These are phyloP conservation scores for Scotopteryx bipunctaria DNA, from an alignment of 2,888 invertebrate species.

Conservation along the genomic window DNA sequence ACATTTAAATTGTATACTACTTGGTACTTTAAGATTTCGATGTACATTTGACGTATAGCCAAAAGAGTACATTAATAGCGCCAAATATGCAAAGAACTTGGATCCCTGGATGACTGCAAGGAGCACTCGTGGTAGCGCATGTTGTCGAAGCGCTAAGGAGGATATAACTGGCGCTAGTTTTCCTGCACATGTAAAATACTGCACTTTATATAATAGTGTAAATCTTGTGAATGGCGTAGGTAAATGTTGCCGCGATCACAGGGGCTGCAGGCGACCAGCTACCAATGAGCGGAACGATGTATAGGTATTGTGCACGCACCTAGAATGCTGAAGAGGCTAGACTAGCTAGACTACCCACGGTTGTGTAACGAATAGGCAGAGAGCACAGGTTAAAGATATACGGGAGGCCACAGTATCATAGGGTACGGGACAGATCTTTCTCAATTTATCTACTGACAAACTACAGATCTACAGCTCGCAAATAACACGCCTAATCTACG, in stretches of 20 bases:
- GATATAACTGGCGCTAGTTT: conserved; percentile 67
- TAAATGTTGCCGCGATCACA: conserved; percentile 58
- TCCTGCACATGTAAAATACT: conserved; percentile 74
- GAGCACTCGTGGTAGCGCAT: conserved; percentile 41
- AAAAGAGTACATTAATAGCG: conserved; percentile 45
- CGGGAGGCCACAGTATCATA: conserved; percentile 51
- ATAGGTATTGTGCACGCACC: conserved; percentile 67
- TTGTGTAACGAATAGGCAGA: conserved; percentile 55
- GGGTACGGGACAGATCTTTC: conserved; percentile 58
- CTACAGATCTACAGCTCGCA: conserved; percentile 71
- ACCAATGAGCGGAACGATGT: conserved; percentile 68
- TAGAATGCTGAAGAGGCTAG: conserved; percentile 47
- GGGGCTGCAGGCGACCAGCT: conserved; percentile 80
- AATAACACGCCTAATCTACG: conserved; percentile 82
- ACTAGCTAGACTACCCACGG: conserved; percentile 43
- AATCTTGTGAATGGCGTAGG: conserved; percentile 54
- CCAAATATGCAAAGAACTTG: conserved; percentile 72
- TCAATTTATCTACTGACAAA: conserved; percentile 54
- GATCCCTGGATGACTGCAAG: conserved; percentile 55
- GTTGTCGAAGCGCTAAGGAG: conserved; percentile 54
- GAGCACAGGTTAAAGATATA: conserved; percentile 68
- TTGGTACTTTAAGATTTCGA: conserved; percentile 45
- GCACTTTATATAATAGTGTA: conserved; percentile 57
- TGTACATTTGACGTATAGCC: conserved; percentile 41
- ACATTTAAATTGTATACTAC: conserved; percentile 35